Percentiles rank a stretch among this genome's conserved stretches.
These are phyloP conservation scores for Drosophila leonis DNA, from an alignment of 2,888 invertebrate species.

Conservation along the genomic window DNA sequence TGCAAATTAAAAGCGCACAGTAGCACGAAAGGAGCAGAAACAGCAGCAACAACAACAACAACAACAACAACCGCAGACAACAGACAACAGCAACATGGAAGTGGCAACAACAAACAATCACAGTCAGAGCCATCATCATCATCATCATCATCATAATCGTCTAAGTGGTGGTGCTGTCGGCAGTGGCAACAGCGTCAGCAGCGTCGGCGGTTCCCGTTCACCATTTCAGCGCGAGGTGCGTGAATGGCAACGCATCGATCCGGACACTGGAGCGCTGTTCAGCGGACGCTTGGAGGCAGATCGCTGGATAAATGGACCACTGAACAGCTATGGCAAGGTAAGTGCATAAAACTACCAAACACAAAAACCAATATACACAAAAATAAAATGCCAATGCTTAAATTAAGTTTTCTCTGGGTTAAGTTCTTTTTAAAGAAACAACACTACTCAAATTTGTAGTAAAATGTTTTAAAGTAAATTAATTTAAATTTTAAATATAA, in stretches of 20 bases:
- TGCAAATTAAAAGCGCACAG: constrained; percentile 81
- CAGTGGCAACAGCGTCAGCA: constrained; percentile 15
- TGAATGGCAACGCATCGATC: constrained; percentile 86
- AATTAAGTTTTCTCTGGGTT: background rate
- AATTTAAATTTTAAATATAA: too few relatives aligned
- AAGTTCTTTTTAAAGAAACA: too few relatives aligned
- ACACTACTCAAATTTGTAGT: too few relatives aligned
- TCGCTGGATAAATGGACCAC: constrained; percentile 86
- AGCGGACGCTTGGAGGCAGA: constrained; percentile 86
- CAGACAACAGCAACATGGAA: constrained; percentile 69
- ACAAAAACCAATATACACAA: constrained; percentile 10
- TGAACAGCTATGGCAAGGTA: constrained; percentile 86
- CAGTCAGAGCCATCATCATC: constrained; percentile 79
- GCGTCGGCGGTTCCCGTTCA: constrained; percentile 75
- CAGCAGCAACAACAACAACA: constrained; percentile 26
- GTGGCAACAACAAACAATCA: constrained; percentile 82
- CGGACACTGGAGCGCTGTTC: constrained; percentile 85
- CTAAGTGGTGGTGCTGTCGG: constrained; percentile 39
- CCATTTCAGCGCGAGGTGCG: constrained; percentile 86
- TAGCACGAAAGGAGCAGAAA: constrained; percentile 63
- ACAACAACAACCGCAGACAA: constrained; percentile 25
- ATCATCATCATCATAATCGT: constrained; percentile 72
- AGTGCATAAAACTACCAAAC: constrained; percentile 45
- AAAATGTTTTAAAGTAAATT: too few relatives aligned
- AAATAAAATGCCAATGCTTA: constrained; percentile 14